Evolutionary conservation across 2,113 vertebrate genomes (phyloP), one percentile per base, ranked within the genome.

Genomic region (Vulpes ferrilata): DNA sequence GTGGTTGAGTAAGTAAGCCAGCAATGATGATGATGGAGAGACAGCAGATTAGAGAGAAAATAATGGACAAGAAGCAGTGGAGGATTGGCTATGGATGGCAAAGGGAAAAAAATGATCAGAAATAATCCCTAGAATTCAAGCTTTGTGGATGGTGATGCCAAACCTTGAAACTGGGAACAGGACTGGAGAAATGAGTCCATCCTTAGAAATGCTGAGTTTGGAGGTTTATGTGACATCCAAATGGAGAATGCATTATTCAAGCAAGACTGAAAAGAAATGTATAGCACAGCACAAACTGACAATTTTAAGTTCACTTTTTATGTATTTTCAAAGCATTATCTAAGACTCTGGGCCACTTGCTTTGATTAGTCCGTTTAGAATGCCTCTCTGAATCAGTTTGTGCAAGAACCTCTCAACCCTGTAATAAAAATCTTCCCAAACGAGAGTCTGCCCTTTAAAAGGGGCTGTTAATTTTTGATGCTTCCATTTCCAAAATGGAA

Each of bases 401-500:
- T 87, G 11, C 12, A 82, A 92, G 43, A 88, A 89, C 20, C 5
- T 94, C 9, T 90, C 7, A 87, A 67, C 4, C 16, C 11, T 74
- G 0, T 65, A 38, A 92, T 93, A 95, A 91, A 90, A 95, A 48
- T 88, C 23, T 97, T 88, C 74, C 74, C 55, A 88, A 86, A 60
- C 9, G 55, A 51, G 16, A 81, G 3, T 22, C 83, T 51, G 11
- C 5, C 65, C 67, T 82, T 95, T 82, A 67, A 92, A 96, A 67
- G 7, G 11, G 12, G 8, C 27, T 48, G 4, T 71, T 76, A 4
- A 78, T 89, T 91, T 57, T 25, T 16, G 10, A 71, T 78, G 83
- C 10, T 88, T 65, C 62, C 59, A 48, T 30, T 74, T 73, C 48
- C 65, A 67, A 65, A 73, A 27, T 51, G 38, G 88, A 90, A 74